Evolutionary conservation across 1,140 invertebrate species (phyloP), one percentile per base, ranked within the genome.

Genomic region (Elymnias hypermnestra): DNA sequence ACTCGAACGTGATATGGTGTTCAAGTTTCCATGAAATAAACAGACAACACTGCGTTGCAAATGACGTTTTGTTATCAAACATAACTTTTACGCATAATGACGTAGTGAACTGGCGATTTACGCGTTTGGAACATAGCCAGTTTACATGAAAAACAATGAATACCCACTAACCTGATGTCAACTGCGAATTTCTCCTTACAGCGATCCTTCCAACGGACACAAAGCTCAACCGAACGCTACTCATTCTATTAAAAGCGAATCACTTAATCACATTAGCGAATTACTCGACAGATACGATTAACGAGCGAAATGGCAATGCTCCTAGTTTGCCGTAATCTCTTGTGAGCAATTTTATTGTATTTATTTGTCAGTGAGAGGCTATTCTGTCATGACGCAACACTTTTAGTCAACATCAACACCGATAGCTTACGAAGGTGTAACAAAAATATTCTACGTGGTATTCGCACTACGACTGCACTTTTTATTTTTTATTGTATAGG

Each of bases 321-420:
- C 50, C 21, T 18, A 19, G 25, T 48, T 64, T 52, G 63, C 57
- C 58, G 63, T 69, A 77, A 69, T 65, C 68, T 54, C 63, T 61
- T 53, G 71, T 61, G 72, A 62, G 60, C 72, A 71, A 74, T 73
- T 82, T 75, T 78, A 73, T 73, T 81, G 68, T 83, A 81, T 81
- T 82, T 84, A 64, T 82, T 81, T 82, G 77, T 83, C 77, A 82
- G 78, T 73, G 76, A 83, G 76, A 79, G 78, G 72, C 69, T 78
- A 45, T 62, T 54, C 72, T 81, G 78, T 84, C 81, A 84, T 84
- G 81, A 84, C 81, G 78, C 81, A 84, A 84, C 81, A 83, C 74
- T 77, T 83, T 83, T 74, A 78, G 66, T 74, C 75, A 79, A 79
- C 72, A 73, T 69, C 72, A 81, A 84, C 72, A 75, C 59, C 62